phyloP scores from a whole-genome alignment of 1,140 invertebrate species.

The Pissodes strobi region DNA sequence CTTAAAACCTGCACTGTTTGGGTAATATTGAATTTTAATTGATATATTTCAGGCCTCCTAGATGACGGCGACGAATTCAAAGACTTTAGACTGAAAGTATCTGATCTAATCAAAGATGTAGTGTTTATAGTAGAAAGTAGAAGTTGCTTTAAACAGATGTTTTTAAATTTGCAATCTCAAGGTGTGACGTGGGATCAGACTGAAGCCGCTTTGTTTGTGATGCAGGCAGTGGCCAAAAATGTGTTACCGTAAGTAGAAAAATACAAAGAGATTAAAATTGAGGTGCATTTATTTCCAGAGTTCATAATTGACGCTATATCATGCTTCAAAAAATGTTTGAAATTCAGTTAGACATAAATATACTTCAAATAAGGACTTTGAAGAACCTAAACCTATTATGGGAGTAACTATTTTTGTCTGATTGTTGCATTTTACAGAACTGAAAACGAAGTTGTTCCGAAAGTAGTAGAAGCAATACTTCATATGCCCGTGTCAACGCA shows the following conservation, averaged over 20 bases:
- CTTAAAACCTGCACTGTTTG: too few relatives aligned
- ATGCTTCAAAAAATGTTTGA: neutral
- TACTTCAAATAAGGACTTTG: too few relatives aligned
- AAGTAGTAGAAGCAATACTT: constrained; percentile 89
- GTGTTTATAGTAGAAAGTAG: constrained; percentile 96
- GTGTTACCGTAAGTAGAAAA: constrained; percentile 84
- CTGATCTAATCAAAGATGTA: constrained; percentile 94
- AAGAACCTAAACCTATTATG: too few relatives aligned
- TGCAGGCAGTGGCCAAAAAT: constrained; percentile 94
- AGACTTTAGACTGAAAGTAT: constrained; percentile 88
- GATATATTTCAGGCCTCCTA: constrained; percentile 64
- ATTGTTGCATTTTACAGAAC: too few relatives aligned
- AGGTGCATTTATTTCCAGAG: too few relatives aligned
- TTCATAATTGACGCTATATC: neutral
- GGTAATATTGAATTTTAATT: neutral
- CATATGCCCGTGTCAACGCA: constrained; percentile 83
- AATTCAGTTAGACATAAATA: too few relatives aligned
- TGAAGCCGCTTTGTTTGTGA: constrained; percentile 94
- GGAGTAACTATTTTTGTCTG: too few relatives aligned
- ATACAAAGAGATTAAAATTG: constrained; percentile 2
- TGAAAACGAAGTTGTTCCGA: constrained; percentile 89
- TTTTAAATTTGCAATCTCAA: constrained; percentile 69
- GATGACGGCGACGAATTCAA: constrained; percentile 83
- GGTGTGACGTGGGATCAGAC: constrained; percentile 85
- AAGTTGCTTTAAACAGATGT: constrained; percentile 91